Conservation (phyloP, 2,113 vertebrate genomes). For the Onychostruthus taczanowskii region DNA sequence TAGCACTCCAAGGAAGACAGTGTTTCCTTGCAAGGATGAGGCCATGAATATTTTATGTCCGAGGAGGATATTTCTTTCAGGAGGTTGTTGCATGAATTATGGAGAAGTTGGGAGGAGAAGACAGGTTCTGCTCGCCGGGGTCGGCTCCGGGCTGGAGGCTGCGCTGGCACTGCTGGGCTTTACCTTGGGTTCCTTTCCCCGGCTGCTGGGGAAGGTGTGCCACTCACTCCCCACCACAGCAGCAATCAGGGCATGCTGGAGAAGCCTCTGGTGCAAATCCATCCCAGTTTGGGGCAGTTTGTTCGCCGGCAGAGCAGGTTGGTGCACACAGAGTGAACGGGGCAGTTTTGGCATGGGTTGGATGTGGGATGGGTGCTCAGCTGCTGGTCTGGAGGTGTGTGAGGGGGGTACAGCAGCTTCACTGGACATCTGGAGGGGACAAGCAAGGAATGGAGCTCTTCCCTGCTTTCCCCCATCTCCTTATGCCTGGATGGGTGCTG, state of each 20-base stretch:
- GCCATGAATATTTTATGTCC: conserved; percentile 63
- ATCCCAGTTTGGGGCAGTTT: neutral
- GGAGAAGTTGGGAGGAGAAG: conserved; percentile 38
- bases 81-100: conserved; percentile 64
- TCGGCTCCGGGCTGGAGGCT: neutral
- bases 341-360: accelerated
- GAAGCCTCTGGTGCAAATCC: neutral
- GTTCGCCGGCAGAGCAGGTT: neutral
- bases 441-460: neutral
- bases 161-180: accelerated
- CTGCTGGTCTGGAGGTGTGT: neutral
- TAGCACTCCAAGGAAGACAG: conserved; percentile 4
- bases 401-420: neutral
- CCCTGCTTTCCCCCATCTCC: neutral
- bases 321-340: accelerated
- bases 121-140: neutral
- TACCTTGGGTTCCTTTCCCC: neutral
- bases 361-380: accelerated
- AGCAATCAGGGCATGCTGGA: neutral
- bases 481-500: accelerated
- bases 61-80: conserved; percentile 58
- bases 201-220: neutral
- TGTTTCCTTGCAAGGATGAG: conserved; percentile 52
- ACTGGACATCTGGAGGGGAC: neutral
- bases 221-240: accelerated